Evolutionary conservation across 2,888 invertebrate genomes (phyloP).

Genomic region (Creontiades dilutus): DNA sequence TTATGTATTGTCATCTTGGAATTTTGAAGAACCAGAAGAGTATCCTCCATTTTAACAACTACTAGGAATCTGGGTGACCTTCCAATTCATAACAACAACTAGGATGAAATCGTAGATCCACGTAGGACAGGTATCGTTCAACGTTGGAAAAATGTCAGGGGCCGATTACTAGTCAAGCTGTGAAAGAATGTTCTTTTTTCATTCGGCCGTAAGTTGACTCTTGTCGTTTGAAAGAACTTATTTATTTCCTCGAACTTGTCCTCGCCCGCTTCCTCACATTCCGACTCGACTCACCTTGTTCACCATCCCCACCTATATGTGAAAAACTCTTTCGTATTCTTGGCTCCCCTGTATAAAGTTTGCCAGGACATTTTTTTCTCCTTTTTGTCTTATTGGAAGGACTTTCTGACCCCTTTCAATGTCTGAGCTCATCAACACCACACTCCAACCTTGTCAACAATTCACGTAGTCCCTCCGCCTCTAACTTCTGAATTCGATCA

Average conservation of each 20-base stretch:
- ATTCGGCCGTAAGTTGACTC: constrained; percentile 1
- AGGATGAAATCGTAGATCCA: too few relatives aligned
- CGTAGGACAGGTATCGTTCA: too few relatives aligned
- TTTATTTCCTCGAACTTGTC: neutral
- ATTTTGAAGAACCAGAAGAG: too few relatives aligned
- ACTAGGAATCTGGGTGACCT: too few relatives aligned
- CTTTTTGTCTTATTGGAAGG: neutral
- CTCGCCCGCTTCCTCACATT: constrained; percentile 1
- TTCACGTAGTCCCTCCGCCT: neutral
- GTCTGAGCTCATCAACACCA: neutral
- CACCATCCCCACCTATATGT: neutral
- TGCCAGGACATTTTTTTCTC: neutral
- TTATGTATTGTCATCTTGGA: too few relatives aligned
- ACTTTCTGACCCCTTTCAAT: constrained; percentile 17
- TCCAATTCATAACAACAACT: too few relatives aligned
- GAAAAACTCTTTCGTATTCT: constrained; percentile 27
- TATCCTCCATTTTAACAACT: too few relatives aligned
- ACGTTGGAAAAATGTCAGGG: too few relatives aligned
- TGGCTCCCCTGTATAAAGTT: neutral
- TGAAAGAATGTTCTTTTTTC: constrained; percentile 1
- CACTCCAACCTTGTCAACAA: neutral
- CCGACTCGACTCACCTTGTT: neutral
- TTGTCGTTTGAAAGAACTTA: constrained; percentile 43
- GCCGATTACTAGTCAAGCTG: neutral
- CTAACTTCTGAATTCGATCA: neutral